A percentile compares a stretch with the other conserved stretches of the same genome.
These are phyloP conservation scores for Girardia tigrina DNA, from an alignment of 2,888 invertebrate species.

Conservation along the genomic window DNA sequence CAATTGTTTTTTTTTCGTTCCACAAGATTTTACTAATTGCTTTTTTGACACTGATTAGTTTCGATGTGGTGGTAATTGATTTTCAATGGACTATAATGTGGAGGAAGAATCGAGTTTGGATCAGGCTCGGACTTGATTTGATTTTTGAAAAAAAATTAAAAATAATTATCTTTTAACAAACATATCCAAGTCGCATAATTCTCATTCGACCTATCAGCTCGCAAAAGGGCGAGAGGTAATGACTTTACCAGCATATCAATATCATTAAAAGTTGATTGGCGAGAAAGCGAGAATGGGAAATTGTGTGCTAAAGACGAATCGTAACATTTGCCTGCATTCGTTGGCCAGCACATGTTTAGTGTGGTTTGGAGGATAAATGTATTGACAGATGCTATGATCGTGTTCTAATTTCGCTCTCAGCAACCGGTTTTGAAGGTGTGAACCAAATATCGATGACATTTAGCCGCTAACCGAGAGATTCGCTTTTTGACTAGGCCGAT, in stretches of 20 bases:
- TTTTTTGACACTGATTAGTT: slow-evolving; percentile 12
- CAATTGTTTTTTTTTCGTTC: slow-evolving; percentile 14
- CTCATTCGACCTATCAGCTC: slow-evolving; percentile 20
- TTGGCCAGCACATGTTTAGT: slow-evolving; percentile 1
- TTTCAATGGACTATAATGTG: background rate
- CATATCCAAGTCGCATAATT: slow-evolving; percentile 20
- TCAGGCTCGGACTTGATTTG: background rate
- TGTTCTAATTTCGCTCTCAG: slow-evolving; percentile 23
- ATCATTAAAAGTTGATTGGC: slow-evolving; percentile 15
- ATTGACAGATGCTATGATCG: slow-evolving; percentile 23
- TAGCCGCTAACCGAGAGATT: slow-evolving; percentile 12
- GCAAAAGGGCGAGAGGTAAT: slow-evolving; percentile 23
- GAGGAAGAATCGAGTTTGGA: background rate
- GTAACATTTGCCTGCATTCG: slow-evolving; percentile 17
- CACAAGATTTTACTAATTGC: slow-evolving; percentile 12
- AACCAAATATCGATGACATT: slow-evolving; percentile 23
- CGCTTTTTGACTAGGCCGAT: slow-evolving; percentile 23
- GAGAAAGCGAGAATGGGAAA: background rate
- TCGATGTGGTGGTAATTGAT: background rate
- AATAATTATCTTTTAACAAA: slow-evolving; percentile 17
- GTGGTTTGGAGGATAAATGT: slow-evolving; percentile 23
- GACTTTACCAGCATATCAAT: slow-evolving; percentile 16
- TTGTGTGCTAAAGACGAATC: slow-evolving; percentile 16
- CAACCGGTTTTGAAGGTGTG: slow-evolving; percentile 23
- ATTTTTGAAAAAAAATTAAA: slow-evolving; percentile 14